Conservation (phyloP, 2,888 invertebrate species). For the Diarsia dahlii region DNA sequence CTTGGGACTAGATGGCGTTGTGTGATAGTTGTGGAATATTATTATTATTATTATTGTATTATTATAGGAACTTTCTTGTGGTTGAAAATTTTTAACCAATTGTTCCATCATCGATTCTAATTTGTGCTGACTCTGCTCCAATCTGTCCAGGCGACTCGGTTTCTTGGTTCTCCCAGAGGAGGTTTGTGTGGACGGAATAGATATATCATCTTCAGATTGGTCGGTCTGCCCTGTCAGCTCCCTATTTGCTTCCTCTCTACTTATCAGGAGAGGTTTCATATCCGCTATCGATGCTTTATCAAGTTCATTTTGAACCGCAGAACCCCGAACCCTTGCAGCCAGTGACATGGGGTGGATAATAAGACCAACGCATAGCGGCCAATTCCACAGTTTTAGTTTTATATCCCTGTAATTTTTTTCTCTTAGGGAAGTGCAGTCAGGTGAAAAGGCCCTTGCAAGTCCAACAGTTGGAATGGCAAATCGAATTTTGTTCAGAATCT, state of each 20-base stretch:
- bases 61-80: not conserved
- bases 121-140: not conserved
- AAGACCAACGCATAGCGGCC: constrained; percentile 5
- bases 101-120: constrained; percentile 19
- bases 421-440: not conserved
- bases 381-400: not conserved
- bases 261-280: too few species aligned
- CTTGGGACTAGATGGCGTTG: too few species aligned
- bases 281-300: too few species aligned
- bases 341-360: not conserved
- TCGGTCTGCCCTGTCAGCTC: too few species aligned
- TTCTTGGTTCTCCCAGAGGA: too few species aligned
- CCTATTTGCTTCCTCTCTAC: too few species aligned
- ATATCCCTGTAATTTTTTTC: constrained; percentile 11
- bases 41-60: too few species aligned
- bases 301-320: constrained; percentile 3
- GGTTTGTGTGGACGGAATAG: too few species aligned
- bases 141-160: not conserved
- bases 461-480: constrained; percentile 6
- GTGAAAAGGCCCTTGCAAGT: constrained; percentile 1
- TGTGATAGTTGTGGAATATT: too few species aligned
- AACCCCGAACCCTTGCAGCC: not conserved
- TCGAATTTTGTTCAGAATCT: too few species aligned
- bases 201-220: too few species aligned
- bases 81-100: constrained; percentile 5